Conservation (phyloP, 2,113 vertebrate genomes). For the Crotalus tigris region DNA sequence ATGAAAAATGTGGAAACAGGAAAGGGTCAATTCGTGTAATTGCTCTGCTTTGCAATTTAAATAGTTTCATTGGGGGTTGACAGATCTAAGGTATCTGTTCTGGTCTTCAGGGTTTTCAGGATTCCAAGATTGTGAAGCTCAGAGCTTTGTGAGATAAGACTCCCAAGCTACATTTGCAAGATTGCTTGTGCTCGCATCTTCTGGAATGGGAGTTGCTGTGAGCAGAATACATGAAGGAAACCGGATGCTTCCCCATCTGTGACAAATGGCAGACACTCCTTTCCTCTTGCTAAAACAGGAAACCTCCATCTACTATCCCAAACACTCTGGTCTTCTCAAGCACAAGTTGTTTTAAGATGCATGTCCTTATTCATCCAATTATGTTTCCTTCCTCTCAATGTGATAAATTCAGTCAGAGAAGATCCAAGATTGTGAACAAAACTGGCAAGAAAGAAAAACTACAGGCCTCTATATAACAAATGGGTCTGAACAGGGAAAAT, state of each 20-base stretch:
- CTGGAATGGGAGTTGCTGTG: background rate
- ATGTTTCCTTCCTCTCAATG: background rate
- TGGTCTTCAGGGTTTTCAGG: background rate
- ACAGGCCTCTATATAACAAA: conserved; percentile 7
- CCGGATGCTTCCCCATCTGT: background rate
- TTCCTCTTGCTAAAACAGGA: accelerated
- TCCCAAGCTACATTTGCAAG: background rate
- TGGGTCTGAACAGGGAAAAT: conserved; percentile 40
- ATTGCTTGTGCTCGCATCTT: background rate
- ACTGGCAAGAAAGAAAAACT: conserved; percentile 34
- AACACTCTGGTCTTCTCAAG: background rate
- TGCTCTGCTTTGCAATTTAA: conserved; percentile 20
- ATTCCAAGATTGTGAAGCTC: background rate
- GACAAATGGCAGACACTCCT: background rate
- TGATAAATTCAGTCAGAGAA: background rate
- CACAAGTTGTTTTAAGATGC: background rate
- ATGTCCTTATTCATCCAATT: background rate
- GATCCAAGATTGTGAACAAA: background rate
- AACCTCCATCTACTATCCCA: background rate
- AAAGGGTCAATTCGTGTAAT: conserved; percentile 63
- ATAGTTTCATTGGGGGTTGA: background rate
- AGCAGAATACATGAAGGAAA: background rate
- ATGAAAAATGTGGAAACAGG: conserved; percentile 56
- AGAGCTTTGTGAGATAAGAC: background rate
- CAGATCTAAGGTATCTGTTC: background rate